Base-by-base conservation (phyloP, 2,888 invertebrate species). In the Fissipunctia ypsillon region DNA sequence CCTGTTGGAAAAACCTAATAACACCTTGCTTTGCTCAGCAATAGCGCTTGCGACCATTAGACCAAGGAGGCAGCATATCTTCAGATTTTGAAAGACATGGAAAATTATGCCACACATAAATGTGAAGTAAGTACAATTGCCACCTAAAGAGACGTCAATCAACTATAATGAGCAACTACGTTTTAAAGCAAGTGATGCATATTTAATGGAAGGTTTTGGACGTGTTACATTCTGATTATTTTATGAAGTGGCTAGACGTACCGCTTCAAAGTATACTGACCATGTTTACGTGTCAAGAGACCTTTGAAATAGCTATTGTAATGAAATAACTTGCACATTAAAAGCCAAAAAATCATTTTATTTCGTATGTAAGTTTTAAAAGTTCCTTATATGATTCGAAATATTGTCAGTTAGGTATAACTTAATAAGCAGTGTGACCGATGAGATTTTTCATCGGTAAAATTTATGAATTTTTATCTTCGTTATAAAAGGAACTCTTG, bases 191-290 rank as follows among this genome's bases (percentile, higher is more conserved):
- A 56, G 31, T 57, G 16, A 28, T 81, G 60, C 65, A 84, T 85
- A 81, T 65, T 86, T 81, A 77, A 84, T 61, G 25, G 43, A 52
- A 66, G 76, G 71, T 56, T 77, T 72, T 63, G 41, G 73, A 66
- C 54, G 84, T 74, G 84, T 84, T 77, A 79, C 75, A 48, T 43
- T 41, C 52, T 82, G 79, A 41, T 65, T 84, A 84, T 73, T 76
- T 81, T 60, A 86, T 86, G 69, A 86, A 78, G 56, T 65, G 65
- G 73, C 75, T 84, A 78, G 73, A 74, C 66, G 69, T 43, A 73
- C 63, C 67, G 45, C 65, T 74, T 86, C 70, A 73, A 75, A 76
- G 67, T 77, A 59, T 70, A 54, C 69, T 67, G 41, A 45, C 25
- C 2, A 54, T 64, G 48, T 31, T 73, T 43, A 67, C 52, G 60